These are phyloP conservation scores for Bursaphelenchus mucronatus DNA, from an alignment of 1,140 invertebrate species.

Conservation along the genomic window DNA sequence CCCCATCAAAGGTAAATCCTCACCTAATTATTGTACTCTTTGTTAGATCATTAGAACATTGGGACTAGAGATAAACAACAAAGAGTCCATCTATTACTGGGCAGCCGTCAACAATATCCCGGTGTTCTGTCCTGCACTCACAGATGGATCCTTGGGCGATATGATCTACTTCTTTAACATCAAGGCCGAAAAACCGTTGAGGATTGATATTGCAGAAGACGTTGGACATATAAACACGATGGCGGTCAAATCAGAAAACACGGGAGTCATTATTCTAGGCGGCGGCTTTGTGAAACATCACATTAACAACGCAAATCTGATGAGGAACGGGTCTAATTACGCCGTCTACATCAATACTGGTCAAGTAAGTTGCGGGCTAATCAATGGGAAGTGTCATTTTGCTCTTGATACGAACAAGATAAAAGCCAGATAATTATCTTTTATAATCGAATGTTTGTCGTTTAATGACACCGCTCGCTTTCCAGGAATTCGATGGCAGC, in stretches of 20 bases:
- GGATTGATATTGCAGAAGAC: conserved; percentile 91
- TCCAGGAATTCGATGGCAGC: conserved; percentile 88
- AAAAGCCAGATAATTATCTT: no score
- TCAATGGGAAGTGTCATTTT: conserved; percentile 2
- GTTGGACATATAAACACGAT: conserved; percentile 82
- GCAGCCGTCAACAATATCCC: conserved; percentile 94
- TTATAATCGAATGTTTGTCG: background rate
- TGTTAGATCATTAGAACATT: conserved; percentile 73
- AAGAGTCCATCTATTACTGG: conserved; percentile 94
- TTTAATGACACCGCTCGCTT: conserved; percentile 12
- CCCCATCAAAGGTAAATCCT: conserved; percentile 67
- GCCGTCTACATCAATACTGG: conserved; percentile 94
- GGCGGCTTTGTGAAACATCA: conserved; percentile 98
- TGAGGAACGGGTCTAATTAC: conserved; percentile 97
- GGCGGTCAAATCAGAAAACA: conserved; percentile 84
- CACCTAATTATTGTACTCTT: conserved; percentile 63
- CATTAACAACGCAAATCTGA: conserved; percentile 93
- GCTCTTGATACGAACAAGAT: background rate
- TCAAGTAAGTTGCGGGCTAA: conserved; percentile 60
- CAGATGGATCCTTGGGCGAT: conserved; percentile 95
- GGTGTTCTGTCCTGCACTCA: conserved; percentile 92
- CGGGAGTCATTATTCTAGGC: conserved; percentile 94
- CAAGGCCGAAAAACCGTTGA: conserved; percentile 84
- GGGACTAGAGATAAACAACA: conserved; percentile 83
- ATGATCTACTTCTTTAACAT: conserved; percentile 92